Conservation (phyloP, 2,888 invertebrate genomes). For the Glyphotaelius pellucidus region DNA sequence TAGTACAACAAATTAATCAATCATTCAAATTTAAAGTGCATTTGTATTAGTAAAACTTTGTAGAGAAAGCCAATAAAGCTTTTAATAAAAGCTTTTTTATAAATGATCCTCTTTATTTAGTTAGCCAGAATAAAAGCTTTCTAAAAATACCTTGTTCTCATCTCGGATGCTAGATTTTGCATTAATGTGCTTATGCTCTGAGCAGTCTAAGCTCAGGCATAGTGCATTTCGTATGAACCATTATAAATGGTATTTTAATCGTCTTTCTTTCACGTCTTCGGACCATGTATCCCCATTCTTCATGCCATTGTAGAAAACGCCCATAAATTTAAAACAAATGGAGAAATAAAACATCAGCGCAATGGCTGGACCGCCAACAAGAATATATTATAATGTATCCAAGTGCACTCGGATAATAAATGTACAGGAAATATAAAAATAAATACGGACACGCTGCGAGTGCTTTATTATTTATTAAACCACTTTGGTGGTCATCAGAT, state of each 20-base stretch:
- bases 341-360: constrained; percentile 34
- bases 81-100: neutral
- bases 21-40: neutral
- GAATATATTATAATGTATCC: neutral
- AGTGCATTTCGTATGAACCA: neutral
- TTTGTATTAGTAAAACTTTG: neutral
- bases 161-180: neutral
- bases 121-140: constrained; percentile 5
- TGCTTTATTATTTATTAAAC: neutral
- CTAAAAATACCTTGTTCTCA: neutral
- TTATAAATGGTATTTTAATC: constrained; percentile 36
- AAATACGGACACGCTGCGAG: neutral
- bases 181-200: neutral
- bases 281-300: neutral
- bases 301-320: neutral
- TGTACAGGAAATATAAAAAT: constrained; percentile 8
- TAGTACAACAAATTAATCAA: neutral
- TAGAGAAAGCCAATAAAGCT: neutral
- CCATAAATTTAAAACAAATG: constrained; percentile 34
- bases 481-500: neutral
- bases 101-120: neutral
- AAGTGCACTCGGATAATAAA: constrained; percentile 26
- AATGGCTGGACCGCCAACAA: neutral
- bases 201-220: neutral
- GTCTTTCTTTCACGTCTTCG: neutral